Evolutionary conservation across 2,888 invertebrate genomes (phyloP), one percentile per base, ranked within the genome.

Genomic region (Mythimna albipuncta): DNA sequence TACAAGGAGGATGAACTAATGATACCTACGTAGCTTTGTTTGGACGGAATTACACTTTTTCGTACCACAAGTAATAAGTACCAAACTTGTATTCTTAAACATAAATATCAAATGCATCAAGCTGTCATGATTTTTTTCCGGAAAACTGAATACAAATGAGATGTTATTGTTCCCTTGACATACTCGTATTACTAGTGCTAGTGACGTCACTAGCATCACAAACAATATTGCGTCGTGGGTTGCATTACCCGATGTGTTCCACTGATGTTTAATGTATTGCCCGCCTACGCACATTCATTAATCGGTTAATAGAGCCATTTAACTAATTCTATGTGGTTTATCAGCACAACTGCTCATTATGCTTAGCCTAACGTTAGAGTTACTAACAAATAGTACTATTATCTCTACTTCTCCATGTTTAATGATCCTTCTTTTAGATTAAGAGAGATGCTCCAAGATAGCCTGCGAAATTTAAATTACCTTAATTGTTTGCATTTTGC

Each of bases 271-370:
- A 77, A 54, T 59, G 21, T 44, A 52, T 50, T 44, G 21, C 13
- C 19, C 50, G 7, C 35, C 50, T 64, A 64, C 62, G n/a, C 16
- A n/a, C 13, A 35, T 50, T 64, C 41, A 64, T 64, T 64, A 61
- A 64, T 64, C 55, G 16, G 26, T 69, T 61, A 69, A 64, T 54
- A 38, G 21, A 61, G 50, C 32, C 32, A n/a, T n/a, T 61, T 52
- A 61, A 64, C 26, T 54, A 77, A 54, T 55, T 64, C 10, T 50
- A 21, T 32, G 11, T 75, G 6, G 7, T 59, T 59, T 54, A 59
- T 54, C 55, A 2, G 41, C 21, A 68, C 32, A n/a, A 7, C 50
- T 9, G 9, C 21, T 21, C 2, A 55, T 57, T 57, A 44, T 44
- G 21, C 21, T 61, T 32, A 32, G 38, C 38, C 32, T 57, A 63